phyloP scores from a whole-genome alignment of 2,113 vertebrate genomes.

The Poicephalus gulielmi region DNA sequence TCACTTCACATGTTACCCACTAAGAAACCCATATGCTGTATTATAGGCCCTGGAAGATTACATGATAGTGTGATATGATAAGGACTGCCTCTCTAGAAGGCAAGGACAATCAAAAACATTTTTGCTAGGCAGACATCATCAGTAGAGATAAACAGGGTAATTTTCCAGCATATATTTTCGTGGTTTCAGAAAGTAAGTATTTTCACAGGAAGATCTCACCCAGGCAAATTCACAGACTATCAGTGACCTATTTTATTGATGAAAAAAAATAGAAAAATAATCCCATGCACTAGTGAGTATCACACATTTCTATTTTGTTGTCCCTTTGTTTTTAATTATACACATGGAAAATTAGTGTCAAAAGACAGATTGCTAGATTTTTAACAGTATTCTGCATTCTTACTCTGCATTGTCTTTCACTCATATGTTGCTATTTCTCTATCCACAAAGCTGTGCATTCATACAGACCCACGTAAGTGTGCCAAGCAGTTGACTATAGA shows the following conservation, averaged over 20 bases:
- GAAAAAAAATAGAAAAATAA: background rate
- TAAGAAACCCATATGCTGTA: conserved; percentile 19
- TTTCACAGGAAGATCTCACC: background rate
- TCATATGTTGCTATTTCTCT: background rate
- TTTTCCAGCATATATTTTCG: conserved; percentile 17
- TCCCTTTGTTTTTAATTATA: background rate
- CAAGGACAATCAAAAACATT: conserved; percentile 54
- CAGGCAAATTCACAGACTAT: background rate
- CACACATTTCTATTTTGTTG: background rate
- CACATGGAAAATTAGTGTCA: background rate
- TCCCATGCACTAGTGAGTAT: background rate
- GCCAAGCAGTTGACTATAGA: background rate
- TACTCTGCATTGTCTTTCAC: background rate
- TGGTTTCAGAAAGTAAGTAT: background rate
- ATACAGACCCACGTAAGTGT: background rate
- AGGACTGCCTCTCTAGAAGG: conserved; percentile 32
- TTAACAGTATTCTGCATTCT: background rate
- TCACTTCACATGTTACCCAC: conserved; percentile 14
- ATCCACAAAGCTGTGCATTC: background rate
- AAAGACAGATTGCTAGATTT: background rate
- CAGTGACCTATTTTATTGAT: background rate
- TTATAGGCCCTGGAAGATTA: conserved; percentile 9
- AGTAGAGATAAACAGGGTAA: conserved; percentile 37
- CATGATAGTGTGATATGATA: conserved; percentile 40
- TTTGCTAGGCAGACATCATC: conserved; percentile 27